phyloP scores from a whole-genome alignment of 2,888 invertebrate species.

The Alloscopus bannaensis region DNA sequence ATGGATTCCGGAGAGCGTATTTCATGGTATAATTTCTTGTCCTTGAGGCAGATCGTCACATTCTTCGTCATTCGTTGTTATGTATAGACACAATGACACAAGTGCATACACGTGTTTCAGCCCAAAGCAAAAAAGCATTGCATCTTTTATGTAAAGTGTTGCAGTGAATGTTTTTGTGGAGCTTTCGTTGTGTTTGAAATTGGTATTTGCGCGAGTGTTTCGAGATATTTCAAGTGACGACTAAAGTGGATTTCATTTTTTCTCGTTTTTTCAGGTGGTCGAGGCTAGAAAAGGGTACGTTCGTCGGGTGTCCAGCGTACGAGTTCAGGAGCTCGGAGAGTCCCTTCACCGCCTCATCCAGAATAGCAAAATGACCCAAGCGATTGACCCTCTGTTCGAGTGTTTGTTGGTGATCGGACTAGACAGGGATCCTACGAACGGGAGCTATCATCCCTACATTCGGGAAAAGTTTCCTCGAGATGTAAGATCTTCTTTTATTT shows the following conservation, averaged over 20 bases:
- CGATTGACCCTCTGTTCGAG: constrained; percentile 78
- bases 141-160: no score
- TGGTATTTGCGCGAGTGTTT: no score
- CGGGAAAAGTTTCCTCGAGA: constrained; percentile 83
- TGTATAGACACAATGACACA: no score
- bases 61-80: no score
- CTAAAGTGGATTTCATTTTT: not conserved
- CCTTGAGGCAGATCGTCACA: no score
- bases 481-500: constrained; percentile 76
- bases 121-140: no score
- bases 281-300: constrained; percentile 83
- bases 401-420: constrained; percentile 83
- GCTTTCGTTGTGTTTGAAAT: no score
- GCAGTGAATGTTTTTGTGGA: no score
- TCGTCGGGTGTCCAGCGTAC: constrained; percentile 76
- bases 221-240: not conserved
- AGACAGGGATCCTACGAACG: constrained; percentile 78
- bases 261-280: constrained; percentile 76
- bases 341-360: constrained; percentile 67
- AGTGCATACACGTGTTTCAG: no score
- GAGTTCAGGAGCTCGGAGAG: constrained; percentile 70
- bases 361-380: constrained; percentile 64
- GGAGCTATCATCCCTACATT: constrained; percentile 80
- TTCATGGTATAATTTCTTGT: constrained; percentile 58
- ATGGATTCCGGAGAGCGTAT: constrained; percentile 44